Base-by-base conservation (phyloP, 2,888 invertebrate genomes). In the Pseudanteris insignis region DNA sequence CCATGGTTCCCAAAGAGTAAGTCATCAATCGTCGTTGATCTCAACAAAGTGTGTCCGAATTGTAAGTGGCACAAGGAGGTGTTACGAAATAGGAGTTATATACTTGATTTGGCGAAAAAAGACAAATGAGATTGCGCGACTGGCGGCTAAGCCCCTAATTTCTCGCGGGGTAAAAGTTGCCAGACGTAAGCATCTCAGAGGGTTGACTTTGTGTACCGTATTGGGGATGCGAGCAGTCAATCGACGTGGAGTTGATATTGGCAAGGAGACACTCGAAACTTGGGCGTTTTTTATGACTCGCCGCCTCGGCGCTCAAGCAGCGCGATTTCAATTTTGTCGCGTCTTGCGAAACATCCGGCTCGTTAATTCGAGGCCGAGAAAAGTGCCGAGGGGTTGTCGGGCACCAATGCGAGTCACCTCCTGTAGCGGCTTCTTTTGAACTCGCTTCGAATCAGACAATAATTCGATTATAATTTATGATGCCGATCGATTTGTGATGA, bases 241-340 rank as follows among this genome's bases (percentile, higher is more conserved):
- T 74, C 73, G 75, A 65, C 70, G 68, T 2, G 8, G 73, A 73
- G 74, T 74, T 74, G 75, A 76, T 76, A 76, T 76, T 73, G 74
- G 68, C 68, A 71, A 66, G 41, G 43, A 71, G 72, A n/a, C 6
- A n/a, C 26, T 4, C 26, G 68, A 72, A 73, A 74, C 78, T 77
- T 77, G 77, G 10, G 9, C 78, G 7, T 79, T 79, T 53, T 79
- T 79, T 79, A 79, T 77, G 78, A 79, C 76, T 79, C 77, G 77
- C 75, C 75, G 76, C 78, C 76, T 76, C 77, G 75, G 72, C 74
- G 74, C 73, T 77, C 77, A 75, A 76, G 76, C 76, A 75, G 69
- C 73, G 76, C 76, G 76, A 77, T 79, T 79, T 78, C 79, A 79
- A 79, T 79, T 79, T 78, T 77, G 76, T 72, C 60, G 55, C 51